A percentile compares a stretch with the other conserved stretches of the same genome.
These are phyloP conservation scores for Nerophis lumbriciformis DNA, from an alignment of 2,113 vertebrate species.

Conservation along the genomic window DNA sequence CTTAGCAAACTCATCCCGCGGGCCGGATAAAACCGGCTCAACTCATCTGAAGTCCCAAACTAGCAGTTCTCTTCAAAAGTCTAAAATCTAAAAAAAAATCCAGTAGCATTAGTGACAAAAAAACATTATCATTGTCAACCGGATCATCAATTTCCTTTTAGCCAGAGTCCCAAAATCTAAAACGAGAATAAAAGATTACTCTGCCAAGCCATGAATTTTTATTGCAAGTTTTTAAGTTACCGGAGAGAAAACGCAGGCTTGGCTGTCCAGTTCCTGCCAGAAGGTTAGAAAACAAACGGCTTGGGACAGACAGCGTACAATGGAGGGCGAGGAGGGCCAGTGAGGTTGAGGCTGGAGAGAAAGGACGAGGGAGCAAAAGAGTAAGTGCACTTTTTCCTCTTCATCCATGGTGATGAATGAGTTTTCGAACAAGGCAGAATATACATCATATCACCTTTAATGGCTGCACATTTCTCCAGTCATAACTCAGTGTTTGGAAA, in stretches of 20 bases:
- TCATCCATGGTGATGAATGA: slow-evolving; percentile 93
- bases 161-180: too few relatives aligned
- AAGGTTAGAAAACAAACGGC: slow-evolving; percentile 93
- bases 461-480: slow-evolving; percentile 97
- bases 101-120: background rate
- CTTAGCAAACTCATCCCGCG: rapidly evolving
- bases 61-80: background rate
- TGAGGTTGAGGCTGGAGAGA: slow-evolving; percentile 46
- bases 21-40: too few relatives aligned
- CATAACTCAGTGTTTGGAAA: slow-evolving; percentile 99
- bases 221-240: slow-evolving; percentile 90
- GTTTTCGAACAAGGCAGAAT: slow-evolving; percentile 96
- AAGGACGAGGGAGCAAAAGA: slow-evolving; percentile 71
- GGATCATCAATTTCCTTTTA: too few relatives aligned
- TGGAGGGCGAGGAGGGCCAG: slow-evolving; percentile 35
- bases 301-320: slow-evolving; percentile 79
- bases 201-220: slow-evolving; percentile 61
- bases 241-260: slow-evolving; percentile 75
- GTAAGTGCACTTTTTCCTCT: slow-evolving; percentile 96
- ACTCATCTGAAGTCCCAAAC: background rate
- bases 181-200: slow-evolving; percentile 22
- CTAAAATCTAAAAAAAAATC: background rate
- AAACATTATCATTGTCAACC: too few relatives aligned
- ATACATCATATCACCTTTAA: slow-evolving; percentile 99
- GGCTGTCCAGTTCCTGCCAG: slow-evolving; percentile 92